Base-by-base conservation (phyloP, 2,888 invertebrate species). In the Trissoscelio sp. region DNA sequence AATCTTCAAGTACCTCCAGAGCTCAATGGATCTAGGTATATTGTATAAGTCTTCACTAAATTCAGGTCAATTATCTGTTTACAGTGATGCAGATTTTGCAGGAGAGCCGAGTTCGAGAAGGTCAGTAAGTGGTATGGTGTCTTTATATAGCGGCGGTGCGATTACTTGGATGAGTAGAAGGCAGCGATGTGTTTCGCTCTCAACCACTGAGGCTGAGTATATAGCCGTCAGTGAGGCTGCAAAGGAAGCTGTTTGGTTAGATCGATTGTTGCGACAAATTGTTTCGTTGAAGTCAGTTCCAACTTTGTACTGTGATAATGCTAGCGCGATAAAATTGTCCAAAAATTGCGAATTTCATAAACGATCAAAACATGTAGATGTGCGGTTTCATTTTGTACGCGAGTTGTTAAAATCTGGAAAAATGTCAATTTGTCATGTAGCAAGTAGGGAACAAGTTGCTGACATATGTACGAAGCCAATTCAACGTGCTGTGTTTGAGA, bases 401-500 rank as follows among this genome's bases (percentile, higher is more conserved):
- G 70, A 69, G 0, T 22, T 39, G 7, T 24, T 64, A 18, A 53
- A 72, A 58, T 16, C 16, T 12, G 37, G 42, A 7, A 48, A 64
- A 39, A 20, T 81, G 31, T 12, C 18, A 46, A 57, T 81, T 18
- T 28, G 44, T 7, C 62, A 72, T 46, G 66, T 81, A 14, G 18
- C 60, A 12, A 67, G 81, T 39, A 28, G 31, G n/a, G 34, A 78
- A 3, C 78, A 81, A 12, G 12, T 69, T 9, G 78, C 78, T 6
- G 69, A 78, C 39, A 62, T 64, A 31, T 57, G 78, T 39, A 81
- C 70, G 6, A 78, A 78, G 28, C 64, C 78, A 2, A 42, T 73
- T 42, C 37, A 51, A 11, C 51, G 73, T 37, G 42, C 31, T 11
- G 31, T 37, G 12, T 81, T 73, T 67, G 16, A 69, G 55, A 14